A percentile compares a stretch with the other conserved stretches of the same genome.
phyloP scores from a whole-genome alignment of 92 coral and sea anemone species.

The Galaxea fascicularis region DNA sequence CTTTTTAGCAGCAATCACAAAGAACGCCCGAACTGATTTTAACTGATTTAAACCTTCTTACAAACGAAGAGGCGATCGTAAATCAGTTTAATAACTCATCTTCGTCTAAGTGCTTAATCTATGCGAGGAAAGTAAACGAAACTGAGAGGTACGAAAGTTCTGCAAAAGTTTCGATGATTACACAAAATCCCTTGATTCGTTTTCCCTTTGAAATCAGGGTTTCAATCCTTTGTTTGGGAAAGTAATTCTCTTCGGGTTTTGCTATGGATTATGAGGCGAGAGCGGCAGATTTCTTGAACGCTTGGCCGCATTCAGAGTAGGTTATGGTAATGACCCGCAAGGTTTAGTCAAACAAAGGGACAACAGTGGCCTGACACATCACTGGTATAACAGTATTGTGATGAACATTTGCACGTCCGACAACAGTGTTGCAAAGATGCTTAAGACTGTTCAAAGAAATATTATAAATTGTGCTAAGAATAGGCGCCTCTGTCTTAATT shows the following conservation, averaged over 20 bases:
- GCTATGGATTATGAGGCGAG: background rate
- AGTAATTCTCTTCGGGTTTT: background rate
- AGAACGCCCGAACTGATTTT: slow-evolving; percentile 20
- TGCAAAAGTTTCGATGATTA: background rate
- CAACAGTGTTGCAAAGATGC: slow-evolving; percentile 25
- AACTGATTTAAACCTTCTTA: slow-evolving; percentile 25
- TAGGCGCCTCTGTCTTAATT: background rate
- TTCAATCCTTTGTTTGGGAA: background rate
- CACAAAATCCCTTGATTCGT: too few species aligned
- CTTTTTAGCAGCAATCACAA: slow-evolving; percentile 19
- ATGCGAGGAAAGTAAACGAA: background rate
- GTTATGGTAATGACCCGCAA: slow-evolving; percentile 8
- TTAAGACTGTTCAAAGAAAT: slow-evolving; percentile 9
- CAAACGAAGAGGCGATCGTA: slow-evolving; percentile 17
- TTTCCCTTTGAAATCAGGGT: background rate
- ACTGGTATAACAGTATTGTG: slow-evolving; percentile 16
- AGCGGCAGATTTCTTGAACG: background rate
- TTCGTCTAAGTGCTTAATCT: background rate
- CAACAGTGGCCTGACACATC: slow-evolving; percentile 15
- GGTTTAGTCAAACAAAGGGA: slow-evolving; percentile 19
- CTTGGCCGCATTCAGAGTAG: background rate
- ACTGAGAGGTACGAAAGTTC: too few species aligned
- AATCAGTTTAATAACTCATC: slow-evolving; percentile 3
- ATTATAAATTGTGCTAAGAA: slow-evolving; percentile 4
- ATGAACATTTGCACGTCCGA: slow-evolving; percentile 22